A percentile compares a stretch with the other conserved stretches of the same genome.
Evolutionary conservation across 2,113 vertebrate species (phyloP).

Genomic region (Oenanthe melanoleuca): DNA sequence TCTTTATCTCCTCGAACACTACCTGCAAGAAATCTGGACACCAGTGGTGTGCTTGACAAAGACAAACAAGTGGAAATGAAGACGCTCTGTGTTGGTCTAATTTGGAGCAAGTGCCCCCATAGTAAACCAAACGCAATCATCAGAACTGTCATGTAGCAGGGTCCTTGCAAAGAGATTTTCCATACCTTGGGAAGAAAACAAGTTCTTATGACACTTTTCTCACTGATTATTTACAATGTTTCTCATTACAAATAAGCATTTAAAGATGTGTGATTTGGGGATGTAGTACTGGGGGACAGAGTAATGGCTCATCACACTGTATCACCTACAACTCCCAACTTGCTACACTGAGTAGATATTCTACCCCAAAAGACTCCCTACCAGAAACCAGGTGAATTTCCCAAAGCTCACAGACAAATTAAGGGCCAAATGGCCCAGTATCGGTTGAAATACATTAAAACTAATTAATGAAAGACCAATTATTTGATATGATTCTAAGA

Average conservation of each 20-base stretch:
- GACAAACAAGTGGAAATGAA: conserved; percentile 95
- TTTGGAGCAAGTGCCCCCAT: conserved; percentile 90
- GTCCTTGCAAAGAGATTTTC: conserved; percentile 93
- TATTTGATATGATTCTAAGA: neutral
- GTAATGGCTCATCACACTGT: neutral
- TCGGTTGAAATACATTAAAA: neutral
- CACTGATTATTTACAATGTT: neutral
- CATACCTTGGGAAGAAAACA: conserved; percentile 84
- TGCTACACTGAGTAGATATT: neutral
- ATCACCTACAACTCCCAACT: neutral
- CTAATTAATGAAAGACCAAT: neutral
- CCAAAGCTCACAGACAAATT: neutral
- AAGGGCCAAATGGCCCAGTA: neutral
- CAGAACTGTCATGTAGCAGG: conserved; percentile 88
- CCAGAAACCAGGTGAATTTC: neutral
- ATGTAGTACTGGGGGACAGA: neutral
- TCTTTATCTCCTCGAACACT: conserved; percentile 88
- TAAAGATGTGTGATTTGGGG: neutral
- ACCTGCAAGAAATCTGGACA: conserved; percentile 91
- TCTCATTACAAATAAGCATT: neutral
- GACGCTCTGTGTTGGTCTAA: conserved; percentile 89
- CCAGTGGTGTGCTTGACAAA: conserved; percentile 93
- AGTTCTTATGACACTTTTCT: neutral
- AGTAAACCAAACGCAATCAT: conserved; percentile 91
- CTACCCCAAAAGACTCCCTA: neutral